These are phyloP conservation scores for Drosophila subquinaria DNA, from an alignment of 2,888 invertebrate genomes.

Conservation along the genomic window DNA sequence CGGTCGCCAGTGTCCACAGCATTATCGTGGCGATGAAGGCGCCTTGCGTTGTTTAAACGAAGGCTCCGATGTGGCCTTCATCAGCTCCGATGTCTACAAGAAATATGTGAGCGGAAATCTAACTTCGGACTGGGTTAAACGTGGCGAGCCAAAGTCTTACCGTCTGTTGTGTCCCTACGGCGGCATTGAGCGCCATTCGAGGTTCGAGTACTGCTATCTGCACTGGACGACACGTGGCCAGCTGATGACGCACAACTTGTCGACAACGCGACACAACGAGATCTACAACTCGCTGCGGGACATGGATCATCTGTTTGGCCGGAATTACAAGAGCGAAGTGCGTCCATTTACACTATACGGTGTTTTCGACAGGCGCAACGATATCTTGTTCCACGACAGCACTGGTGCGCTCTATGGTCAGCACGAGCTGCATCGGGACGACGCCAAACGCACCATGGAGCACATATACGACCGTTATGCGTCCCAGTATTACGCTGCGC, in stretches of 20 bases:
- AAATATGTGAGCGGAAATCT: conserved; percentile 87
- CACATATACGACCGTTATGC: conserved; percentile 80
- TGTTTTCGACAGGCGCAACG: conserved; percentile 88
- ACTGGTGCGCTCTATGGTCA: conserved; percentile 82
- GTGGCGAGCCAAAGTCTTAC: conserved; percentile 85
- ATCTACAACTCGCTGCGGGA: conserved; percentile 90
- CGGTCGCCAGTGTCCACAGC: conserved; percentile 84
- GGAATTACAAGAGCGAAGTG: conserved; percentile 87
- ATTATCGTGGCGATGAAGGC: conserved; percentile 87
- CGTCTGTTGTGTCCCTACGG: conserved; percentile 87
- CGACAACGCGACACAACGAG: conserved; percentile 88
- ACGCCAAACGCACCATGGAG: conserved; percentile 82
- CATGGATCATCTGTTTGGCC: conserved; percentile 90
- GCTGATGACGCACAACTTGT: conserved; percentile 87
- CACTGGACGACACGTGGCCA: conserved; percentile 90
- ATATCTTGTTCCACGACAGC: conserved; percentile 88
- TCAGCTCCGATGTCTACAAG: conserved; percentile 88
- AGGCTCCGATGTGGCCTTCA: conserved; percentile 92
- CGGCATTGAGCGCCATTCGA: conserved; percentile 72
- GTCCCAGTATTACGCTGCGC: conserved; percentile 65
- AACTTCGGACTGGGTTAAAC: conserved; percentile 85
- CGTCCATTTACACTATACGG: conserved; percentile 90
- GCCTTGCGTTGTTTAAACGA: conserved; percentile 89
- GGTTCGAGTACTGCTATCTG: conserved; percentile 87
- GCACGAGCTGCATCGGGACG: conserved; percentile 78